Evolutionary conservation across 2,113 vertebrate species (phyloP).

Genomic region (Polyodon spathula): DNA sequence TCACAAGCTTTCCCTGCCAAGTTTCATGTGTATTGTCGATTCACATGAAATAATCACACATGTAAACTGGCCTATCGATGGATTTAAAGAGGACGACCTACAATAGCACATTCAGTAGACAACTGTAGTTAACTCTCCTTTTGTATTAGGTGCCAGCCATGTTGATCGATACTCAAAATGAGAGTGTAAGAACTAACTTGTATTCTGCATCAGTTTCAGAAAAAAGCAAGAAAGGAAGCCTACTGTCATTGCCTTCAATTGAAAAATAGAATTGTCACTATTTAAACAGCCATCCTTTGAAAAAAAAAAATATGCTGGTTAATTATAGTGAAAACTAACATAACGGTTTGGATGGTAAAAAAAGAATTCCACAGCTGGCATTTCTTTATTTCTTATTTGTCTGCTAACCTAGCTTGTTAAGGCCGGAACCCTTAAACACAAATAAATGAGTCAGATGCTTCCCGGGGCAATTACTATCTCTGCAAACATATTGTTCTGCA

Average conservation of each 20-base stretch:
- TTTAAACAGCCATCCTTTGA: background rate
- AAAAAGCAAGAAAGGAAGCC: background rate
- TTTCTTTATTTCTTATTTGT: background rate
- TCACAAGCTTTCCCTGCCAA: too few relatives aligned
- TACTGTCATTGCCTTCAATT: background rate
- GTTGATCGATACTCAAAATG: slow-evolving; percentile 25
- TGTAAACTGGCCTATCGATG: too few relatives aligned
- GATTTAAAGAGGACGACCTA: slow-evolving; percentile 1
- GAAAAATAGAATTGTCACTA: background rate
- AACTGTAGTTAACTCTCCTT: slow-evolving; percentile 24
- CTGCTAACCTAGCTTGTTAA: background rate
- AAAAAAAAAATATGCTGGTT: background rate
- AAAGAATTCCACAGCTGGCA: background rate
- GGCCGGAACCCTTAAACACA: slow-evolving; percentile 1
- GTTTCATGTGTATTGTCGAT: too few relatives aligned
- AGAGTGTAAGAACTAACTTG: background rate
- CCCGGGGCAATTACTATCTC: slow-evolving; percentile 4
- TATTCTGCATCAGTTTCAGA: background rate
- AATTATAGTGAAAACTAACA: background rate
- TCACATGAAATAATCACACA: too few relatives aligned
- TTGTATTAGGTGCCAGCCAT: slow-evolving; percentile 19
- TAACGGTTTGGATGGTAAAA: background rate
- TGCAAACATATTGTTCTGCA: background rate
- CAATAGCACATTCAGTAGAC: background rate
- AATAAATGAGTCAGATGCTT: background rate